phyloP scores from a whole-genome alignment of 1,140 invertebrate genomes.

The Bilobella aurantiaca region DNA sequence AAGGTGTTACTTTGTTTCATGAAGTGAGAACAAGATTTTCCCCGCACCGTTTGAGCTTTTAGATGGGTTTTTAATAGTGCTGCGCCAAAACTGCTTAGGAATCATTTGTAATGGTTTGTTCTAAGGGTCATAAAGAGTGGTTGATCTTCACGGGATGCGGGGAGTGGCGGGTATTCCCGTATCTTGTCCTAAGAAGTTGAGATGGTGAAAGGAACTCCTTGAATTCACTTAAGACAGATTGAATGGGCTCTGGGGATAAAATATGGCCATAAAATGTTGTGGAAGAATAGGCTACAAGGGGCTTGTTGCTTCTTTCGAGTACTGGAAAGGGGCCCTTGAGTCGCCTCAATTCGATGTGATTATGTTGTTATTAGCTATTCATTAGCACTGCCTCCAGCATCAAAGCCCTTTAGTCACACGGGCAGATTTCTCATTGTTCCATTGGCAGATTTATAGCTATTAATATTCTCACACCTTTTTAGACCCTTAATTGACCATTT shows the following conservation, averaged over 20 bases:
- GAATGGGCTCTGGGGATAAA: slow-evolving; percentile 28
- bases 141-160: background rate
- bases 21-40: too few species aligned
- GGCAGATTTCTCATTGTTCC: background rate
- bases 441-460: slow-evolving; percentile 2
- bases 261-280: slow-evolving; percentile 21
- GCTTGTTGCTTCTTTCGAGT: background rate
- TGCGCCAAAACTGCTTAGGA: background rate
- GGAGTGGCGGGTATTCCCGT: background rate
- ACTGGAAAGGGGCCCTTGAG: too few species aligned
- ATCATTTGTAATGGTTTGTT: too few species aligned
- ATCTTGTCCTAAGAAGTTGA: background rate
- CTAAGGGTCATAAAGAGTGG: background rate
- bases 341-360: background rate
- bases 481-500: background rate
- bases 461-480: background rate
- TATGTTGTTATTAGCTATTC: slow-evolving; percentile 7
- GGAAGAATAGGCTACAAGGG: background rate
- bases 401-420: background rate
- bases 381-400: background rate
- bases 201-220: background rate
- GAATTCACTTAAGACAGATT: slow-evolving; percentile 23
- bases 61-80: background rate
- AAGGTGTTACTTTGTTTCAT: too few species aligned
- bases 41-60: background rate